Conservation (phyloP, 2,797 vertebrate species). For the Selene dorsalis region DNA sequence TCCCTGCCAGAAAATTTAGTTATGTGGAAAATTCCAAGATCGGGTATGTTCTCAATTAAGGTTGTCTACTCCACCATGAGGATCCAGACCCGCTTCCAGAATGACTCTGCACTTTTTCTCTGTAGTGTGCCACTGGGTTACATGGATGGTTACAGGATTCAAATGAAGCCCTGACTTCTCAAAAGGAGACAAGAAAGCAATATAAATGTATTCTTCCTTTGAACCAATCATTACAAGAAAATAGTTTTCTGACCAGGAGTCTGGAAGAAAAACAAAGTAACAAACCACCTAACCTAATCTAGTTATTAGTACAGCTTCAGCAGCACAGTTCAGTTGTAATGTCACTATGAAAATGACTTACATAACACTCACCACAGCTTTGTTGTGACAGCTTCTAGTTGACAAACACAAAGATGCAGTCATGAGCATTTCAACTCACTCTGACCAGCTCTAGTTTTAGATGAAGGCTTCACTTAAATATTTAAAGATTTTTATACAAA, state of each 20-base stretch:
- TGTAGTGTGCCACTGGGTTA: conserved; percentile 5
- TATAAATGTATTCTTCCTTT: conserved; percentile 6
- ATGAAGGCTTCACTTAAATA: neutral
- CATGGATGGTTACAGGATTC: too few species aligned
- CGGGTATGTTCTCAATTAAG: conserved; percentile 71
- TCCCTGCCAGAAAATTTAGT: conserved; percentile 3
- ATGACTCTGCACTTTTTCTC: conserved; percentile 71
- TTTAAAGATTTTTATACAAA: neutral
- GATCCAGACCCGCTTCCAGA: conserved; percentile 33
- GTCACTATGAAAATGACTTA: conserved; percentile 24
- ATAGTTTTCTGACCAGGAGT: conserved; percentile 13
- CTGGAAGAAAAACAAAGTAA: conserved; percentile 60
- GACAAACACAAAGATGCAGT: conserved; percentile 28
- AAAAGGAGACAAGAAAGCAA: neutral
- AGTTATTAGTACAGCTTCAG: conserved; percentile 63
- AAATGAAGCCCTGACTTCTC: too few species aligned
- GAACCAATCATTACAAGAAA: conserved; percentile 11
- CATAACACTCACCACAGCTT: conserved; percentile 36
- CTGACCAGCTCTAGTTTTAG: neutral
- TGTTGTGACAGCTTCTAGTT: conserved; percentile 62
- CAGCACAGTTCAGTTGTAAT: conserved; percentile 32
- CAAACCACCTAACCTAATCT: conserved; percentile 41
- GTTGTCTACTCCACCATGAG: conserved; percentile 41
- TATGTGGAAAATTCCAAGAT: conserved; percentile 66
- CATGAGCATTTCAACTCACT: neutral